A percentile compares a stretch with the other conserved stretches of the same genome.
These are phyloP conservation scores for Colostygia pectinataria DNA, from an alignment of 2,888 invertebrate species.

Conservation along the genomic window DNA sequence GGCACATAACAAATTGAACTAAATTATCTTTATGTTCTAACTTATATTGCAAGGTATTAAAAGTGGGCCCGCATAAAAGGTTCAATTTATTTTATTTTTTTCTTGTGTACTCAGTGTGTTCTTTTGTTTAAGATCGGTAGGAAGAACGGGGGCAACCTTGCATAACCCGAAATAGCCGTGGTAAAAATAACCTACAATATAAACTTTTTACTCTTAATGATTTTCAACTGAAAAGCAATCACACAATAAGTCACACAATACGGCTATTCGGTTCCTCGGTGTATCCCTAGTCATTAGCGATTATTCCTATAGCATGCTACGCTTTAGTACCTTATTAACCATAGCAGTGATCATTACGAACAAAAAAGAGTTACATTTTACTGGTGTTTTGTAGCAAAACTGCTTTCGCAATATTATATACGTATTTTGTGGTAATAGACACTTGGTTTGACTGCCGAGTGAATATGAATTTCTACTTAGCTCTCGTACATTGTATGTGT, in stretches of 20 bases:
- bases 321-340: constrained; percentile 57
- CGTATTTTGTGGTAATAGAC: constrained; percentile 27
- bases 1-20: no score
- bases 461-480: background rate
- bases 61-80: no score
- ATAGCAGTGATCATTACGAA: constrained; percentile 54
- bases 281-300: constrained; percentile 40
- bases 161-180: no score
- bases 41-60: no score
- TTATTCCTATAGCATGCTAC: constrained; percentile 51
- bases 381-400: constrained; percentile 51
- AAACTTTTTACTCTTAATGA: background rate
- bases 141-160: no score
- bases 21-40: no score
- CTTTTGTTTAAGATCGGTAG: no score
- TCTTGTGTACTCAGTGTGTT: no score
- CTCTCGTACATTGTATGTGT: no score
- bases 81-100: no score
- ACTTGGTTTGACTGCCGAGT: background rate
- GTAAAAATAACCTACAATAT: no score
- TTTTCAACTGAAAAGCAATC: background rate
- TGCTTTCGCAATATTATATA: constrained; percentile 47
- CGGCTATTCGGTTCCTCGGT: constrained; percentile 20
- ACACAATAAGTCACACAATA: no score
- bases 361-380: constrained; percentile 59